phyloP scores from a whole-genome alignment of 2,888 invertebrate species.

The Cosmia trapezina region DNA sequence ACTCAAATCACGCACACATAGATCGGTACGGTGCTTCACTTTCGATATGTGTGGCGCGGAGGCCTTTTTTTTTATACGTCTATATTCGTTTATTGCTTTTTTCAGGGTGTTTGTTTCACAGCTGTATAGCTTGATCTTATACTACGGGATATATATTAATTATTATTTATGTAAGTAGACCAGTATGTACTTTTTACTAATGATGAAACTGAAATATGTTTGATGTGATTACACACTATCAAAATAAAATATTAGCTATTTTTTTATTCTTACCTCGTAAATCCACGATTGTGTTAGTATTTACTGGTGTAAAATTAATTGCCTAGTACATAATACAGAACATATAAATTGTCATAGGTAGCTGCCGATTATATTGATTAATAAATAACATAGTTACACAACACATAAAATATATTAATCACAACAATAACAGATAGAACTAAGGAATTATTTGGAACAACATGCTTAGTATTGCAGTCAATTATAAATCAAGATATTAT shows the following conservation, averaged over 20 bases:
- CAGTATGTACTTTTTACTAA: constrained; percentile 24
- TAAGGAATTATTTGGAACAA: constrained; percentile 62
- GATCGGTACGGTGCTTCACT: no score
- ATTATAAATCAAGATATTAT: constrained; percentile 45
- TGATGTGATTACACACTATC: constrained; percentile 23
- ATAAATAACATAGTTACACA: constrained; percentile 57
- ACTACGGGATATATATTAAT: constrained; percentile 39
- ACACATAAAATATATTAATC: constrained; percentile 57
- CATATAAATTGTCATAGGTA: constrained; percentile 45
- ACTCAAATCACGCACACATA: no score
- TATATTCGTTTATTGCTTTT: constrained; percentile 32
- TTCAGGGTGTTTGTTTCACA: constrained; percentile 30
- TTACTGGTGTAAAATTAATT: constrained; percentile 28
- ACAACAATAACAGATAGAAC: constrained; percentile 60
- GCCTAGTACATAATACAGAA: constrained; percentile 33
- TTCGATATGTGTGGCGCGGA: no score
- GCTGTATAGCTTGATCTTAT: constrained; percentile 43
- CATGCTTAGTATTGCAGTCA: constrained; percentile 46
- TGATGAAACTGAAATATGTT: constrained; percentile 31
- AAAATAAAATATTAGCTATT: constrained; percentile 21
- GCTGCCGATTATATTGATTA: constrained; percentile 57
- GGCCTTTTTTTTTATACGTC: no score
- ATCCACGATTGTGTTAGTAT: constrained; percentile 19
- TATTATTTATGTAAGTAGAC: constrained; percentile 11
- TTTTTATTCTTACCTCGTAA: constrained; percentile 28